Conservation (phyloP, 2,113 vertebrate species). For the Pogona vitticeps region DNA sequence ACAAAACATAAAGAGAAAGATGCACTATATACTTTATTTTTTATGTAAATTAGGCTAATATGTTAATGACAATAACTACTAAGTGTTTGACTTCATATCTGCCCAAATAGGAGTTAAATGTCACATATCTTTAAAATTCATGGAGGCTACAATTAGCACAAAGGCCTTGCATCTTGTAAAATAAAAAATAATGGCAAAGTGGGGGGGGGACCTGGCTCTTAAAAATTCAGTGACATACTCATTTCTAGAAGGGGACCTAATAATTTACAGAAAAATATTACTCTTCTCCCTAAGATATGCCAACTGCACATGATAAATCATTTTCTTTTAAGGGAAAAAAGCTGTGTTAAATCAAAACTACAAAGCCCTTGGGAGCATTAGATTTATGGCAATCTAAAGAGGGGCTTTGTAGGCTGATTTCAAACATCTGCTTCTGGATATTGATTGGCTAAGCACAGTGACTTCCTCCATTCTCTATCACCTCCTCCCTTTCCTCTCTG, state of each 20-base stretch:
- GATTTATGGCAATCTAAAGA: conserved; percentile 68
- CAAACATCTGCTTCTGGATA: conserved; percentile 53
- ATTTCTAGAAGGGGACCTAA: not conserved
- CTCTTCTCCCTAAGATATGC: not conserved
- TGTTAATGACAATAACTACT: conserved; percentile 40
- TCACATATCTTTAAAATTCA: not conserved
- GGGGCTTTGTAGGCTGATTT: conserved; percentile 48
- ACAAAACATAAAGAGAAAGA: not conserved
- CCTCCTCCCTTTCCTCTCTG: not conserved
- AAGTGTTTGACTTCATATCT: not conserved
- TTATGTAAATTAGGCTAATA: conserved; percentile 25
- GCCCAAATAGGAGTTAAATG: not conserved
- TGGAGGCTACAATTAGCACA: not conserved
- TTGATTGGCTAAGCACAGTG: not conserved
- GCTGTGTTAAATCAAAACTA: conserved; percentile 62
- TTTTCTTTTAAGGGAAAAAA: conserved; percentile 59
- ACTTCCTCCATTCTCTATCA: conserved; percentile 6
- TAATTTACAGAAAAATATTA: conserved; percentile 38
- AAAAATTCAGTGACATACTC: conserved; percentile 6
- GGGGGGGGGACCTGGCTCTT: conserved; percentile 4
- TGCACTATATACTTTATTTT: not conserved
- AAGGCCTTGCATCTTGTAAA: not conserved
- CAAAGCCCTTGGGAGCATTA: conserved; percentile 43
- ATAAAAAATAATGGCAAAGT: too few relatives aligned
- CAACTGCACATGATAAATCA: conserved; percentile 20